These are phyloP conservation scores for Aspidiotus destructor DNA, from an alignment of 2,888 invertebrate genomes.

Conservation along the genomic window DNA sequence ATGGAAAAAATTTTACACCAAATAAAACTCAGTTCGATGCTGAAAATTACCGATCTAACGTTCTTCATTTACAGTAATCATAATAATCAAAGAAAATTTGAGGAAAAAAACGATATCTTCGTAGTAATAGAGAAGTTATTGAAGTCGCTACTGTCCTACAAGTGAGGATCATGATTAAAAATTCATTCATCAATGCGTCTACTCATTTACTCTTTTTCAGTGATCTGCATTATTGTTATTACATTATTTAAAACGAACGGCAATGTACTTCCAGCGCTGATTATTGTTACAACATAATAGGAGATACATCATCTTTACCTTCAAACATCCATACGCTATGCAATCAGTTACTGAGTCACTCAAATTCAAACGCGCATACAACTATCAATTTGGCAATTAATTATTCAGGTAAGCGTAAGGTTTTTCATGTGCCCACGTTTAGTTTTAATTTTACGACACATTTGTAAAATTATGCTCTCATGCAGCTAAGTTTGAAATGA, in stretches of 20 bases:
- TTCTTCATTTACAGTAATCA: constrained; percentile 19
- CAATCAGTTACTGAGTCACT: neutral
- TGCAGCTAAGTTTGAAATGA: constrained; percentile 13
- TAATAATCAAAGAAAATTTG: constrained; percentile 7
- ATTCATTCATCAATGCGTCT: neutral
- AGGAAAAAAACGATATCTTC: constrained; percentile 19
- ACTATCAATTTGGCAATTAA: constrained; percentile 21
- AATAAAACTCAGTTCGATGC: neutral
- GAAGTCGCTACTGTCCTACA: constrained; percentile 8
- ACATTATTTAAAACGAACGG: too few species aligned
- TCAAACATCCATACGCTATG: constrained; percentile 11
- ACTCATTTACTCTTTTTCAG: neutral
- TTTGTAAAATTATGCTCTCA: neutral
- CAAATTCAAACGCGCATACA: constrained; percentile 10
- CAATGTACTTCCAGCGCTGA: neutral
- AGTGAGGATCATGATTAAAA: constrained; percentile 10
- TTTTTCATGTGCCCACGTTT: too few species aligned
- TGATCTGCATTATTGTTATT: neutral
- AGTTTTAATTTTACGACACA: too few species aligned
- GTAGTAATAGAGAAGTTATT: constrained; percentile 11
- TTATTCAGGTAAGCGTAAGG: constrained; percentile 15
- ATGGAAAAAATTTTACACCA: constrained; percentile 7
- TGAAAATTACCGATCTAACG: constrained; percentile 5
- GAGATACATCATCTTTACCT: constrained; percentile 15
- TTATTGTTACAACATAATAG: constrained; percentile 13